phyloP scores from a whole-genome alignment of 2,888 invertebrate genomes.

The Notodonta ziczac region DNA sequence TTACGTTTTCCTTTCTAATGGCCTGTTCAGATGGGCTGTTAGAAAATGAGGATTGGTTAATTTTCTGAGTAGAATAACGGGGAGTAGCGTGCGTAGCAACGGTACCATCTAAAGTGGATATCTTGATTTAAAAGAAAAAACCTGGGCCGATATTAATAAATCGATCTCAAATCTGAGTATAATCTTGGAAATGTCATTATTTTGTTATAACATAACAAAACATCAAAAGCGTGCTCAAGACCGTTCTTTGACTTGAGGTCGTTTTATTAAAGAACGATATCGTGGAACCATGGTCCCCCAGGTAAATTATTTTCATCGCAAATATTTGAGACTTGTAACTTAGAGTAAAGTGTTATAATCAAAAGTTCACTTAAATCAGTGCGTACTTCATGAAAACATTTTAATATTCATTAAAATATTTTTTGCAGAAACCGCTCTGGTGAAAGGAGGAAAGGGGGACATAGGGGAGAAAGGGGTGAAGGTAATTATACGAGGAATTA shows the following conservation, averaged over 20 bases:
- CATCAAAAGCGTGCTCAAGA: too few relatives aligned
- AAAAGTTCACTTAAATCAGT: slow-evolving; percentile 3
- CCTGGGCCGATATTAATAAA: too few relatives aligned
- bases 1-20: slow-evolving; percentile 35
- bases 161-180: too few relatives aligned
- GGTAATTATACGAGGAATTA: slow-evolving; percentile 57
- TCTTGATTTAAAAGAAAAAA: too few relatives aligned
- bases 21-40: slow-evolving; percentile 23
- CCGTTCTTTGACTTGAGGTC: too few relatives aligned
- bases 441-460: slow-evolving; percentile 63
- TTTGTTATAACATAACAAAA: too few relatives aligned
- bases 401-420: slow-evolving; percentile 30
- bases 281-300: too few relatives aligned
- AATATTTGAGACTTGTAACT: too few relatives aligned
- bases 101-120: not conserved
- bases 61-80: slow-evolving; percentile 1
- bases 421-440: slow-evolving; percentile 64
- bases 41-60: slow-evolving; percentile 19
- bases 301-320: too few relatives aligned
- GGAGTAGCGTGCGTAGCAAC: too few relatives aligned
- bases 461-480: slow-evolving; percentile 69
- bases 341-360: not conserved
- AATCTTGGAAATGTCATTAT: too few relatives aligned
- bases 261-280: too few relatives aligned
- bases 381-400: slow-evolving; percentile 15